Conservation (phyloP, 2,888 invertebrate species). For the Formica aserva region DNA sequence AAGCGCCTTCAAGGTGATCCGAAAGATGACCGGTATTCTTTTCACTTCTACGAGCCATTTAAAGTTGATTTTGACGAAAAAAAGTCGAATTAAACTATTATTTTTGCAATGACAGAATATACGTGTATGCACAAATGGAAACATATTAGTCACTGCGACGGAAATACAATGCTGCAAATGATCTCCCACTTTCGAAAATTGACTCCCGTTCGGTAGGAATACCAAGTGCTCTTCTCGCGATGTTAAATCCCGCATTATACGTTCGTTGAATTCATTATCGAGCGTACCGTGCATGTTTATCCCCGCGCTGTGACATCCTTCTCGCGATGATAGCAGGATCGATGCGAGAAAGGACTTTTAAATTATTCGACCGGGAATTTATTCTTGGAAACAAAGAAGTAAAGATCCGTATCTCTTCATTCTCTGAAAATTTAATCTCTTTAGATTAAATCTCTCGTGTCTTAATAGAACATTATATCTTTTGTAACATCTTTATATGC, state of each 20-base stretch:
- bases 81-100: background rate
- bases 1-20: background rate
- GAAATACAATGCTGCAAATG: background rate
- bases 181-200: conserved; percentile 10
- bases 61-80: background rate
- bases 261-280: conserved; percentile 48
- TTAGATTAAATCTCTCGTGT: background rate
- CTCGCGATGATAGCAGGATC: background rate
- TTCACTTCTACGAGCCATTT: background rate
- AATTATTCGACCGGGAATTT: background rate
- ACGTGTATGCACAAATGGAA: background rate
- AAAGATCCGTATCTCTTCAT: background rate
- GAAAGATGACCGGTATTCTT: background rate
- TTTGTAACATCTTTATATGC: background rate
- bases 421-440: background rate
- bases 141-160: background rate
- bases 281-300: conserved; percentile 21
- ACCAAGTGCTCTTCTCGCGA: conserved; percentile 29
- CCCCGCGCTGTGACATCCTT: background rate
- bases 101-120: background rate
- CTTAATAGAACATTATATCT: background rate
- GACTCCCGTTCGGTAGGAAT: conserved; percentile 7
- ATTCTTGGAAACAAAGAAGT: background rate
- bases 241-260: conserved; percentile 44
- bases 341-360: conserved; percentile 7